Base-by-base conservation (phyloP, 2,888 invertebrate species). In the Acrobasis suavella region DNA sequence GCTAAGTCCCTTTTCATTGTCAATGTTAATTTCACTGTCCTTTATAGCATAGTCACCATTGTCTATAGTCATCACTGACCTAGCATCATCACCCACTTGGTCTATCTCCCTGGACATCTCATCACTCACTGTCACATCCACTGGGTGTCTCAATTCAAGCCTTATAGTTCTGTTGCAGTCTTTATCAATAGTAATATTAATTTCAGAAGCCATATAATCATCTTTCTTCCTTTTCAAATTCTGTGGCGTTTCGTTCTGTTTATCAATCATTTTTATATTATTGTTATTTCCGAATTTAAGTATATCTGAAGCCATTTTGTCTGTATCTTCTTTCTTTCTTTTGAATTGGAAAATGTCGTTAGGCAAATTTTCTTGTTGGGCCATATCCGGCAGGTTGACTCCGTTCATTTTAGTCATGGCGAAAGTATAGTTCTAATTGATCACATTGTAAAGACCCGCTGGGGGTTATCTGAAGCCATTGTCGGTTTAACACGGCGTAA, bases 401-500 rank as follows among this genome's bases (percentile, higher is more conserved):
- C 81, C 87, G 80, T 85, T 86, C 78, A 87, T 88, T 82, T 88
- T 91, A 74, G 90, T 90, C 89, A 91, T 90, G 73, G 77, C 77
- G 70, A 70, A 69, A 74, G 73, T 69, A 63, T 66, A 68, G 73
- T 66, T 82, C 85, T 91, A 91, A 91, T 91, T 91, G 88, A 82
- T 89, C 83, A 85, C 86, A 90, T 90, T 89, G 91, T 87, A 74
- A 73, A 70, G 70, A 75, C 65, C 76, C 69, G 72, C 76, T 69
- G 79, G 83, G 77, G 85, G 86, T 85, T 87, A 88, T 86, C 85
- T 80, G 63, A 69, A 69, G 75, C 85, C 81, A 90, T 91, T 91
- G 90, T 91, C 86, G 80, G 83, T 87, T 87, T 89, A 89, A 86
- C 87, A 77, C 83, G 80, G 88, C 87, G 88, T 89, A 91, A 89